Base-by-base conservation (phyloP, 2,113 vertebrate species). In the Apeltes quadracus region DNA sequence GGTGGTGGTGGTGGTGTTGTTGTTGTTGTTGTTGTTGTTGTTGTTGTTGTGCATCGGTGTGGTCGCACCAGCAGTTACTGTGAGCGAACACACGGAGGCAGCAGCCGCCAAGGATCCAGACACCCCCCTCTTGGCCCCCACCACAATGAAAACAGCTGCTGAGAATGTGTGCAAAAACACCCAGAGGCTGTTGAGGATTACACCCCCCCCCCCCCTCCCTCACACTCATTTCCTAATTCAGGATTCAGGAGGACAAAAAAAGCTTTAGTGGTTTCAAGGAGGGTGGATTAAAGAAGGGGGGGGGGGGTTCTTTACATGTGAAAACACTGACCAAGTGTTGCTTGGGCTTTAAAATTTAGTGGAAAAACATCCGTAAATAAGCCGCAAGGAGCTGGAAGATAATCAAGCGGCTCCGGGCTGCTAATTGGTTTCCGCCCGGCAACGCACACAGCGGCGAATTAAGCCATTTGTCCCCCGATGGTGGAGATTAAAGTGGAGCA, bases 51-150 rank as follows among this genome's bases (percentile, higher is more conserved):
- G 73, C 67, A 11, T 53, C 51, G 23, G 34, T 23, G 56, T 76
- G 32, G 22, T 54, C 59, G 29, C 29, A 2, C 53, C 54, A 39
- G 85, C 82, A 89, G 79, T 87, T 75, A 41, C 86, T 2, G 36
- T 1, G n/a, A 25, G 77, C 72, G 70, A 81, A 81, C 91, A 86
- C 87, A 81, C 65, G 89, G 89, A 27, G 89, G 90, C 91, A 87
- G 89, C 89, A 88, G 79, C 61, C 13, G 44, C 81, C 82, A 81
- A 4, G 86, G 56, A 32, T 32, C 29, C 29, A 32, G 29, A 3
- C 29, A 51, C 84, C 90, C 74, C 69, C 69, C 18, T 16, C 16
- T 14, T 41, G 72, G 56, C 61, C 65, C 70, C 53, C 67, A 75
- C 48, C 63, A 62, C 72, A 76, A 73, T 75, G 70, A 58, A 85